Evolutionary conservation across 1,140 invertebrate genomes (phyloP), one percentile per base, ranked within the genome.

Genomic region (Eumaeus atala): DNA sequence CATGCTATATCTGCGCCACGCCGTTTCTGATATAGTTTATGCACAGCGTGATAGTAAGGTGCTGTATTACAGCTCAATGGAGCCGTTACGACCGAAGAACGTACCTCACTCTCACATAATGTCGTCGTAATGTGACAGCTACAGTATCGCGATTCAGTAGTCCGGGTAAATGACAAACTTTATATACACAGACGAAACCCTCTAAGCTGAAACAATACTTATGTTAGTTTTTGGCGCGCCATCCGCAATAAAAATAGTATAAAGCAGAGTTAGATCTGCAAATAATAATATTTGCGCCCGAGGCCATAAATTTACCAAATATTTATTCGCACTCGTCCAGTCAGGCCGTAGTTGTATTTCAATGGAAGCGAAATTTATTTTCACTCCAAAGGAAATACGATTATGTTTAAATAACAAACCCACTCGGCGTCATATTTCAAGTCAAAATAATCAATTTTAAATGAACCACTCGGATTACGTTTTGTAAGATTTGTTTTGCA

Each of bases 381-480:
- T 37, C 62, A 61, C 62, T 67, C 61, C 49, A 64, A 63, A 57
- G 60, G 59, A 71, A 74, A 74, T 67, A 62, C 57, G 62, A 72
- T 72, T 74, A 74, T 67, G 60, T 70, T 72, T 68, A 60, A 63
- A 72, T 74, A 73, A 69, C 68, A 65, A 62, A n/a, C n/a, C 38
- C 38, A 11, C 38, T 3, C 38, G 38, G 9, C 38, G n/a, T n/a
- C n/a, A n/a, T n/a, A n/a, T n/a, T n/a, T n/a, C n/a, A 14, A 14
- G 38, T 40, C 12, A 40, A 40, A 40, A 14, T 14, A 14, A 14
- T 40, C n/a, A n/a, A n/a, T 40, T 40, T 40, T 40, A 40, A 40
- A 40, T 40, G 38, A 40, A 40, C n/a, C 38, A 14, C 12, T 4
- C 4, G 7, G 38, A n/a, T n/a, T 14, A 40, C 38, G 38, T 4